Evolutionary conservation across 2,797 vertebrate genomes (phyloP).

Genomic region (Sebastolobus alascanus): DNA sequence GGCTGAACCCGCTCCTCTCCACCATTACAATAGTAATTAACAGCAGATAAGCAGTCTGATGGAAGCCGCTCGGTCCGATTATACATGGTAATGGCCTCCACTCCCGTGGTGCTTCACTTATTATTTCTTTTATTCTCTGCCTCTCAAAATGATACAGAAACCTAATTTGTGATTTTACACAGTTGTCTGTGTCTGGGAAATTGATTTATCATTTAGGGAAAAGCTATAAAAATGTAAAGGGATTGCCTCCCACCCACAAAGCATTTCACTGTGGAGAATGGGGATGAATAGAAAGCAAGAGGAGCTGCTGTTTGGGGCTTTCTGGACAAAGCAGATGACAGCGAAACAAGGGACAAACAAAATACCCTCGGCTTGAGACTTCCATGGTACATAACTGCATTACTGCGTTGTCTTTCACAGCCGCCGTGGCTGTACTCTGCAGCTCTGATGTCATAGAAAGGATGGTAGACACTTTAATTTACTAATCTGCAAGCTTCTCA

Average conservation of each 20-base stretch:
- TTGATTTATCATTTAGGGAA: constrained; percentile 51
- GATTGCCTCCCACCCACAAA: constrained; percentile 32
- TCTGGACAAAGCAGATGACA: constrained; percentile 14
- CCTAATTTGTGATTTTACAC: constrained; percentile 30
- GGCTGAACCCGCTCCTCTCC: constrained; percentile 23
- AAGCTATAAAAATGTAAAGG: constrained; percentile 36
- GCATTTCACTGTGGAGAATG: constrained; percentile 6
- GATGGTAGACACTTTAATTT: too few species aligned
- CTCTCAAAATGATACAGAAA: constrained; percentile 52
- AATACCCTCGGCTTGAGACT: neutral
- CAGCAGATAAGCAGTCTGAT: constrained; percentile 63
- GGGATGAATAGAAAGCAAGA: constrained; percentile 21
- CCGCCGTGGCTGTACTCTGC: too few species aligned
- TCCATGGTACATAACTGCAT: constrained; percentile 7
- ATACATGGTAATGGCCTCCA: constrained; percentile 47
- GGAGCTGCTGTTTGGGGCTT: constrained; percentile 9
- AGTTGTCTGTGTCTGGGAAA: constrained; percentile 44
- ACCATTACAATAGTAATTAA: constrained; percentile 68
- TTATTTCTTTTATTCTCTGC: constrained; percentile 50
- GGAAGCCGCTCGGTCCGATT: constrained; percentile 46
- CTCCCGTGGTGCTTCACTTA: constrained; percentile 37
- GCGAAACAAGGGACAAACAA: constrained; percentile 2
- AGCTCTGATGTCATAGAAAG: too few species aligned
- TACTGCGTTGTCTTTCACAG: neutral
- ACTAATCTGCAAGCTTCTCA: too few species aligned